phyloP scores from a whole-genome alignment of 2,888 invertebrate genomes.

The Boloria selene region DNA sequence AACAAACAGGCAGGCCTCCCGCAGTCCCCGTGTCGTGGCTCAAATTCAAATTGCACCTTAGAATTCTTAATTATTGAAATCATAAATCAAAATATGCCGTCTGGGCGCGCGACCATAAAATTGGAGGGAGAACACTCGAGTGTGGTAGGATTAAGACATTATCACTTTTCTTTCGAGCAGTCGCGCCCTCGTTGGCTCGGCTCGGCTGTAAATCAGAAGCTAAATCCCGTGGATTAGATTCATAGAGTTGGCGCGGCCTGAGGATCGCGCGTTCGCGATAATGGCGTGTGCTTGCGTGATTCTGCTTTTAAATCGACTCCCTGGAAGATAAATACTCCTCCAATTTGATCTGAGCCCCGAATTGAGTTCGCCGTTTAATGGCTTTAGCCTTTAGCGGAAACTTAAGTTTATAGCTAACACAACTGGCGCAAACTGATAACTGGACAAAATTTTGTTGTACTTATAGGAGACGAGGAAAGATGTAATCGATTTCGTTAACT shows the following conservation, averaged over 20 bases:
- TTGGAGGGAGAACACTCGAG: constrained; percentile 72
- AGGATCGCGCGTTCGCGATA: constrained; percentile 75
- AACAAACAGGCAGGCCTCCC: constrained; percentile 79
- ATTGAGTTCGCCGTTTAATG: constrained; percentile 69
- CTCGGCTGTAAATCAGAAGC: constrained; percentile 81
- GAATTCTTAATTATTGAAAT: constrained; percentile 83
- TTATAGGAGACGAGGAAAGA: neutral
- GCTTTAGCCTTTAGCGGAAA: constrained; percentile 66
- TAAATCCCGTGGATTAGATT: constrained; percentile 83
- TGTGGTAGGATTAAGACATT: constrained; percentile 86
- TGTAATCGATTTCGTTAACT: too few species aligned
- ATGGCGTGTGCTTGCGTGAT: constrained; percentile 81
- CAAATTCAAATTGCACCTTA: constrained; percentile 82
- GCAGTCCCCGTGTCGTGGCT: constrained; percentile 68
- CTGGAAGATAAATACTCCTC: constrained; percentile 76
- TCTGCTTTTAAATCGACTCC: constrained; percentile 81
- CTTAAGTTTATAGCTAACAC: constrained; percentile 68
- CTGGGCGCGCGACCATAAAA: constrained; percentile 80
- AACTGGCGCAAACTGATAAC: constrained; percentile 70
- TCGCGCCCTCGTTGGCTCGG: constrained; percentile 71
- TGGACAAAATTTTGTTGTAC: constrained; percentile 50
- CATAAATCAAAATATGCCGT: constrained; percentile 82
- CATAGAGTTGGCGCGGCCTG: constrained; percentile 81
- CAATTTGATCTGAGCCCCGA: constrained; percentile 66
- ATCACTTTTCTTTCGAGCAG: constrained; percentile 84